Base-by-base conservation (phyloP, 2,888 invertebrate genomes). In the Itoplectis maculator region DNA sequence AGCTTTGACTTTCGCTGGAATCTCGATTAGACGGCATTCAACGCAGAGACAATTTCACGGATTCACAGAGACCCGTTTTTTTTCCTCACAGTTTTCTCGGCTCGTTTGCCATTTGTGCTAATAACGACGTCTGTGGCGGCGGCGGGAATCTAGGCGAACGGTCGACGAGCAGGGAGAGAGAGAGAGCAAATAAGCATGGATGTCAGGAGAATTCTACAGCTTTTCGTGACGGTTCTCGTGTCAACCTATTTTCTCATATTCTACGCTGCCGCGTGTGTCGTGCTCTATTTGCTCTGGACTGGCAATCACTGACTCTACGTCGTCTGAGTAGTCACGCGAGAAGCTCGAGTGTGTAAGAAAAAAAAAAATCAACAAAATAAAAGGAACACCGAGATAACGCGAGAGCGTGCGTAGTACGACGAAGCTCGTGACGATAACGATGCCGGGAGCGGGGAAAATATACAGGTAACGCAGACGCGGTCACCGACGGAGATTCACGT, bases 211-310 rank as follows among this genome's bases (percentile, higher is more conserved):
- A 85, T 90, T 59, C 51, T 91, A 59, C 89, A 92, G 72, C 86
- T 92, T 35, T 78, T 89, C 51, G 75, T 90, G 35, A 92, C 92
- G 20, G 87, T 89, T 76, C 66, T 88, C 11, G 83, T 92, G 54
- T 90, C 90, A 8, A 88, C 89, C 75, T 92, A 92, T 83, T 92
- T 92, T 86, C 86, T 92, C 29, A 49, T 91, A 15, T 89, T 92
- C 76, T 92, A 92, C 83, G 79, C 86, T 35, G 92, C 88, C 23
- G 82, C 84, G 2, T 80, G 84, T 35, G 82, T 90, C 15, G 82
- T 91, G 40, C 69, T 92, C 2, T 91, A 89, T 77, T 87, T 92
- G 35, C 73, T 90, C 35, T 92, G 92, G 91, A 84, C 82, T 6
- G 70, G 86, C 37, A 86, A 87, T 35, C 85, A 88, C 82, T 88